Base-by-base conservation (phyloP, 1,140 invertebrate species). In the Caenorhabditis elegans region DNA sequence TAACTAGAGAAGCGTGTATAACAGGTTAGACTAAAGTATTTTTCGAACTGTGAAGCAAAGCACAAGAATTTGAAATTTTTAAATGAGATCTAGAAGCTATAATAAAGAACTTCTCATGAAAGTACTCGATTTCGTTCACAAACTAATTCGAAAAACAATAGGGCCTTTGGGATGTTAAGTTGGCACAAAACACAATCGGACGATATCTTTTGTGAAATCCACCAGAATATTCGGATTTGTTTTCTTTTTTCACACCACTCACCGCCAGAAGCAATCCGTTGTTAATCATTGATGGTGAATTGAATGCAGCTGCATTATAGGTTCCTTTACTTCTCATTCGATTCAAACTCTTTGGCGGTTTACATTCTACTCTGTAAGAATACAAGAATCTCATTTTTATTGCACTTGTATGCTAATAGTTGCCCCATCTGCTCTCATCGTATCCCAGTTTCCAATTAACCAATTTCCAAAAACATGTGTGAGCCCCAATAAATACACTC, bases 261-360 rank as follows among this genome's bases (percentile, higher is more conserved):
- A 70, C 60, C 31, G 60, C 60, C 31, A 70, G 11, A 70, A 70
- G 60, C n/a, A 70, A 24, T 22, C 60, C 60, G 8, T 70, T 70
- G 34, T 70, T 70, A 34, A 70, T 39, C 60, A 70, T 70, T 8
- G 60, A 70, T 2, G 60, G 60, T 39, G 60, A 70, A 39, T 70
- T 70, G 34, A 70, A 70, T 39, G 60, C 60, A 8, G 60, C 60
- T 22, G 60, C 60, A 39, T 70, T 70, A n/a, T 70, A 70, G 1
- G 60, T 43, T 39, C 60, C 60, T n/a, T 70, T 70, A 22, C 17
- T 70, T 39, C 60, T 15, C 60, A 70, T 70, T 10, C 60, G 60
- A 70, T 70, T 70, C 60, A 70, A 70, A 22, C 60, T 70, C 13
- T 70, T 70, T 8, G 60, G 60, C 34, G 60, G 60, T n/a, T 70